These are phyloP conservation scores for Oxystoma pomonae DNA, from an alignment of 2,888 invertebrate genomes.

Conservation along the genomic window DNA sequence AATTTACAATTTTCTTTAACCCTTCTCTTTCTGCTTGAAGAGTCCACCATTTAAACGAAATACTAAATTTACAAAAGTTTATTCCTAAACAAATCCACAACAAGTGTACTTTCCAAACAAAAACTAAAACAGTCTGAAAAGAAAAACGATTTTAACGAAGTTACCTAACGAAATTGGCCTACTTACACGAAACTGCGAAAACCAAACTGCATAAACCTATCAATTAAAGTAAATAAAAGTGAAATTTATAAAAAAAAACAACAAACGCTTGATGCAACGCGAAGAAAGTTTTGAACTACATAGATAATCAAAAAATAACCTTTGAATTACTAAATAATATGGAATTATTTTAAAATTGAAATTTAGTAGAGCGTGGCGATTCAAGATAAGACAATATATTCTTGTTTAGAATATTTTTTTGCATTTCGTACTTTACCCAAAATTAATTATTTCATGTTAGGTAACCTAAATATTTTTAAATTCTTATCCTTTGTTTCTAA, in stretches of 20 bases:
- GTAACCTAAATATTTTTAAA: too few species aligned
- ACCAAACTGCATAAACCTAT: not conserved
- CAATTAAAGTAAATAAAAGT: not conserved
- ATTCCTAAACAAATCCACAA: not conserved
- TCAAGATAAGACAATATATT: too few species aligned
- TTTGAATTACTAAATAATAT: not conserved
- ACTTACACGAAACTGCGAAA: not conserved
- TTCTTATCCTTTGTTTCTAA: too few species aligned
- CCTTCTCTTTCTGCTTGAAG: too few species aligned
- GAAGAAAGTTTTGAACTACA: not conserved
- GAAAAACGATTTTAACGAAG: not conserved
- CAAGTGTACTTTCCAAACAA: not conserved
- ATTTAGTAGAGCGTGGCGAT: too few species aligned
- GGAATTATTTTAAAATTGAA: not conserved
- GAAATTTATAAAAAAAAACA: not conserved
- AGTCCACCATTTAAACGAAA: too few species aligned
- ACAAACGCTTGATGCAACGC: not conserved
- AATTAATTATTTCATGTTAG: too few species aligned
- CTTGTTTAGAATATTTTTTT: too few species aligned
- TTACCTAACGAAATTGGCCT: not conserved
- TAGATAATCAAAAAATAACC: not conserved
- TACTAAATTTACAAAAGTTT: not conserved
- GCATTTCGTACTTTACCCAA: too few species aligned
- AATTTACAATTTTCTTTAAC: too few species aligned
- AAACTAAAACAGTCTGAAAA: not conserved